Evolutionary conservation across 2,797 vertebrate genomes (phyloP).

Genomic region (Calcarius lapponicus): DNA sequence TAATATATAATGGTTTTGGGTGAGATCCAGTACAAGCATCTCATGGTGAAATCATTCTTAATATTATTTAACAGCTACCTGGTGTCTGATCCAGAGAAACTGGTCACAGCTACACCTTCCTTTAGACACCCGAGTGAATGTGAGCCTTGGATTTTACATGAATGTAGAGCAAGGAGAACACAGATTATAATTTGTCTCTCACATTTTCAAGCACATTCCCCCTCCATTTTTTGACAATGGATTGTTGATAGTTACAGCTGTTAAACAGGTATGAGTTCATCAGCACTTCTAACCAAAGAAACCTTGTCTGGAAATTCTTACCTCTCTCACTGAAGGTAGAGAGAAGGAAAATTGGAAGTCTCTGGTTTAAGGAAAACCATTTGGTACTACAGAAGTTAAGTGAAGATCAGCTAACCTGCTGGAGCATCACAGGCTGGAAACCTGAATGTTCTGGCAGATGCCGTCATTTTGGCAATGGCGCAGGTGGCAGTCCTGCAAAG

Average conservation of each 20-base stretch:
- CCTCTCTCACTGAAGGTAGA: not conserved
- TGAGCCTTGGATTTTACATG: not conserved
- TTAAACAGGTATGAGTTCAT: not conserved
- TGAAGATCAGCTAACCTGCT: slow-evolving; percentile 40
- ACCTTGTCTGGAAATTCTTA: not conserved
- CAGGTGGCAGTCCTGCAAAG: not conserved
- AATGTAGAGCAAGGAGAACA: not conserved
- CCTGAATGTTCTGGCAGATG: slow-evolving; percentile 11
- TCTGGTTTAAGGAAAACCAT: not conserved
- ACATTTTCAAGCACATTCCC: not conserved
- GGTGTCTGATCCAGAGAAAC: slow-evolving; percentile 3
- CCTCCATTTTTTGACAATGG: not conserved
- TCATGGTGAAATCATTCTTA: slow-evolving; percentile 28
- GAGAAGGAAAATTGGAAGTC: not conserved
- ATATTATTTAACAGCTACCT: slow-evolving; percentile 35
- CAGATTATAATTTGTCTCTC: not conserved
- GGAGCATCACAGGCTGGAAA: slow-evolving; percentile 22
- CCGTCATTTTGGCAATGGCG: not conserved
- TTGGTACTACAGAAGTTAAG: not conserved
- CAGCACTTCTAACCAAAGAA: not conserved
- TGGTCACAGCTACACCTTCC: not conserved
- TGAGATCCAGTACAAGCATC: slow-evolving; percentile 7
- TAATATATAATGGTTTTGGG: not conserved
- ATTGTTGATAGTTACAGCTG: not conserved
- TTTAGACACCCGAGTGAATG: not conserved